Evolutionary conservation across 2,888 invertebrate genomes (phyloP).

Genomic region (Dorcus hopei): DNA sequence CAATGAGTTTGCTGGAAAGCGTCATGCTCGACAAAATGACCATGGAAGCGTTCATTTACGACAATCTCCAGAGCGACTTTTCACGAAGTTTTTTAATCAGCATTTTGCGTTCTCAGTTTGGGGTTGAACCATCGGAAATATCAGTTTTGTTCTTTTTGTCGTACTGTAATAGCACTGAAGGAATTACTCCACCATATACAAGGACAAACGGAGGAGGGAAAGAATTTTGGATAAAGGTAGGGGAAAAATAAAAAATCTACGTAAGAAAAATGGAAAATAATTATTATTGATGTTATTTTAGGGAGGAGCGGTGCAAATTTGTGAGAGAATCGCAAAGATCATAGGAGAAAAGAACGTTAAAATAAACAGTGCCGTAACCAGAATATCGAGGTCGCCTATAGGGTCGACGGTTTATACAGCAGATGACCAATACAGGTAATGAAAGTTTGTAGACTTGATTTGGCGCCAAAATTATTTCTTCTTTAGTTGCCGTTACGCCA

Average conservation of each 20-base stretch:
- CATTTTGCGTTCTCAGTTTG: conserved; percentile 10
- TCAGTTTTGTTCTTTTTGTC: conserved; percentile 35
- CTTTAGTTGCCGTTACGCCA: conserved; percentile 29
- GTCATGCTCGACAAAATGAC: conserved; percentile 23
- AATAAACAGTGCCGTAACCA: not conserved
- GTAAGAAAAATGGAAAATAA: not conserved
- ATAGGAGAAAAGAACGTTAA: not conserved
- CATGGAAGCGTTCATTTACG: conserved; percentile 31
- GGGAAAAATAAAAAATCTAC: not conserved
- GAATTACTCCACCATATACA: conserved; percentile 19
- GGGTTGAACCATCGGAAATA: conserved; percentile 30
- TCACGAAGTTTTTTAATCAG: conserved; percentile 7
- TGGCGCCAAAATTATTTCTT: not conserved
- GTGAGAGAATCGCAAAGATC: not conserved
- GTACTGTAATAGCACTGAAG: conserved; percentile 32
- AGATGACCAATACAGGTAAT: conserved; percentile 23
- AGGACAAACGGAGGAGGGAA: conserved; percentile 22
- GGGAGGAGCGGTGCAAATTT: not conserved
- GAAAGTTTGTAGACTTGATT: conserved; percentile 2
- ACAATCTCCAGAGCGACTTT: conserved; percentile 19
- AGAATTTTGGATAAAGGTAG: conserved; percentile 28
- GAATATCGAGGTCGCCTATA: not conserved
- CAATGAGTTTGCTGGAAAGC: conserved; percentile 6
- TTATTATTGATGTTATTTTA: not conserved
- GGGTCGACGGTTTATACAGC: not conserved